Evolutionary conservation across 1,140 invertebrate species (phyloP).

Genomic region (Wasmannia auropunctata): DNA sequence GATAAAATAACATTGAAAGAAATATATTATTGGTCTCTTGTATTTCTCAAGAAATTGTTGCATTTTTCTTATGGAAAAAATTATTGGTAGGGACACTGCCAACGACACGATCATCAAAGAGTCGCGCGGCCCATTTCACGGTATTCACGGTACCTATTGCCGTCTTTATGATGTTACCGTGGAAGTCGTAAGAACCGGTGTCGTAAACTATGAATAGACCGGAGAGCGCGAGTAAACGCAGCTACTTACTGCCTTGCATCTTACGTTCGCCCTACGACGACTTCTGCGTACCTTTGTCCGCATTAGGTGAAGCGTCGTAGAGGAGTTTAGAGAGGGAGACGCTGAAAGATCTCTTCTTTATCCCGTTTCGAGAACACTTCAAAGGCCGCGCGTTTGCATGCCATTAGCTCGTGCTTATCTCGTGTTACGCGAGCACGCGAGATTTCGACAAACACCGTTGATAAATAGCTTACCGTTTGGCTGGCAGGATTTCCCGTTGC

Average conservation of each 20-base stretch:
- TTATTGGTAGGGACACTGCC: not conserved
- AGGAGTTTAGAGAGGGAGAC: constrained; percentile 21
- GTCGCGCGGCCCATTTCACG: not conserved
- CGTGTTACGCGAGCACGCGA: not conserved
- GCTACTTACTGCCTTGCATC: constrained; percentile 33
- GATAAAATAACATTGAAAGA: not conserved
- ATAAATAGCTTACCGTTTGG: constrained; percentile 88
- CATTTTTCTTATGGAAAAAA: constrained; percentile 15
- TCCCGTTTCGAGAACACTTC: constrained; percentile 41
- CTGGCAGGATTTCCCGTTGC: constrained; percentile 96
- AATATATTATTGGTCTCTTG: not conserved
- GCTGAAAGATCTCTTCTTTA: constrained; percentile 38
- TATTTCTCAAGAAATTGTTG: not conserved
- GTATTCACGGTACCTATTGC: constrained; percentile 17
- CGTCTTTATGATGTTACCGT: constrained; percentile 71
- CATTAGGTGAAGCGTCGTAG: constrained; percentile 39
- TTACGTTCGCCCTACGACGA: constrained; percentile 42
- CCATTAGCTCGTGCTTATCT: constrained; percentile 58
- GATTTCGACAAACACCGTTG: constrained; percentile 26
- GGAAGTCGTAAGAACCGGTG: constrained; percentile 62
- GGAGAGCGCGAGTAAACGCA: constrained; percentile 56
- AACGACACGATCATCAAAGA: constrained; percentile 54
- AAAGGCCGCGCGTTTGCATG: constrained; percentile 41
- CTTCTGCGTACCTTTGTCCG: constrained; percentile 54
- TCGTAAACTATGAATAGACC: constrained; percentile 81